Conservation (phyloP, 2,113 vertebrate genomes). For the Neotragus moschatus region DNA sequence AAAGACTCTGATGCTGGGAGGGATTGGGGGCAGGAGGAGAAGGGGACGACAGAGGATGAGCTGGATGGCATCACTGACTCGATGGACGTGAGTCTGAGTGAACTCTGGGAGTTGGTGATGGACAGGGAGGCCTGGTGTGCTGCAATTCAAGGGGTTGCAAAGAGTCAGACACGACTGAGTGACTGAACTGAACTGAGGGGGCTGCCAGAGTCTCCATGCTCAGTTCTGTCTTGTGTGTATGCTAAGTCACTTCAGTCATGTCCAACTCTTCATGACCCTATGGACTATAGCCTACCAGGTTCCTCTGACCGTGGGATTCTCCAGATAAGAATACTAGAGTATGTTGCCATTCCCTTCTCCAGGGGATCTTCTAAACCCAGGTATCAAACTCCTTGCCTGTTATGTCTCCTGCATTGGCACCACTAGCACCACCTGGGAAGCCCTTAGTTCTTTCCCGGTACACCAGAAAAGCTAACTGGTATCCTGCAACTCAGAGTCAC, state of each 20-base stretch:
- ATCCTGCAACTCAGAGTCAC: background rate
- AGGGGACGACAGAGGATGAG: too few species aligned
- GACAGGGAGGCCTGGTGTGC: too few species aligned
- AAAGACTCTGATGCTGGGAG: too few species aligned
- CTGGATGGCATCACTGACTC: too few species aligned
- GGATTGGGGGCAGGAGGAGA: too few species aligned
- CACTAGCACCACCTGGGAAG: background rate
- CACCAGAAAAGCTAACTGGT: background rate
- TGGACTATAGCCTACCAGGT: background rate
- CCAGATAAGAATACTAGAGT: background rate
- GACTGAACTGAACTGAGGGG: too few species aligned
- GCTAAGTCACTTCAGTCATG: background rate
- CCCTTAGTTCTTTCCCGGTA: background rate
- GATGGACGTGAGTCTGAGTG: too few species aligned
- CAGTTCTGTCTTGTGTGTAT: background rate
- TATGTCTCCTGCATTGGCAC: background rate
- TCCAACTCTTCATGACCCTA: background rate
- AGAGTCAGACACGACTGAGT: too few species aligned
- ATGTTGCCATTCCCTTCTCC: background rate
- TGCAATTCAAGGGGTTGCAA: too few species aligned
- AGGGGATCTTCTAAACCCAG: background rate
- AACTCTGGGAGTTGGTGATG: too few species aligned
- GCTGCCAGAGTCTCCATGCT: background rate
- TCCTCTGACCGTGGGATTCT: background rate
- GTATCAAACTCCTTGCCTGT: background rate